phyloP scores from a whole-genome alignment of 2,797 vertebrate species.

The Manis javanica region DNA sequence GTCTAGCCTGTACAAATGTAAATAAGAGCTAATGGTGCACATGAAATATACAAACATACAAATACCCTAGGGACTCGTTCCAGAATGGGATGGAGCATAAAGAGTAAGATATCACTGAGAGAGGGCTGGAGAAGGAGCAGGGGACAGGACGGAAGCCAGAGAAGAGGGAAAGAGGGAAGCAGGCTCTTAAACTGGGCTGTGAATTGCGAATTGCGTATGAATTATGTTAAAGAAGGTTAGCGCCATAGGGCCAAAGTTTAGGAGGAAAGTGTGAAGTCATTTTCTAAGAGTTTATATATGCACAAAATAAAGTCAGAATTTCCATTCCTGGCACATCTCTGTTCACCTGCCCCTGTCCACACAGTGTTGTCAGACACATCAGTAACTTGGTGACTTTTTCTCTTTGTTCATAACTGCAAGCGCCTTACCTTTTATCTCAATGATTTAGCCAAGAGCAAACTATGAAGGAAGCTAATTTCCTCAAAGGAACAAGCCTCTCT shows the following conservation, averaged over 20 bases:
- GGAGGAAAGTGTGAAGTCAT: not conserved
- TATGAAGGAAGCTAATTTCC: constrained; percentile 56
- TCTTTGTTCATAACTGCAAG: constrained; percentile 44
- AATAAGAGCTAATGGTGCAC: constrained; percentile 26
- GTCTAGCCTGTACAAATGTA: not conserved
- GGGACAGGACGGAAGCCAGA: not conserved
- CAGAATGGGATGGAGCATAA: not conserved
- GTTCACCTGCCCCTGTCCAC: not conserved
- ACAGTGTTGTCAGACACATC: not conserved
- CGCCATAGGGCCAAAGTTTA: not conserved
- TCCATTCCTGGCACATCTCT: constrained; percentile 21
- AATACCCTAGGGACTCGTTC: not conserved
- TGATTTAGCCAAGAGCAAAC: constrained; percentile 55
- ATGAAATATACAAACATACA: not conserved
- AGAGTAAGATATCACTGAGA: not conserved
- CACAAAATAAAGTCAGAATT: not conserved
- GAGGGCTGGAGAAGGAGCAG: not conserved
- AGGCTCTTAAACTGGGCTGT: constrained; percentile 16
- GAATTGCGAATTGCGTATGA: not conserved
- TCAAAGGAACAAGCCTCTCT: constrained; percentile 55
- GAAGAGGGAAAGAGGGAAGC: not conserved
- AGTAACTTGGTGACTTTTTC: not conserved
- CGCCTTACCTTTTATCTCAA: constrained; percentile 43
- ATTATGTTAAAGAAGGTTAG: constrained; percentile 30
- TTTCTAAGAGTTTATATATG: not conserved